Conservation (phyloP, 2,888 invertebrate genomes). For the Meganola albula region DNA sequence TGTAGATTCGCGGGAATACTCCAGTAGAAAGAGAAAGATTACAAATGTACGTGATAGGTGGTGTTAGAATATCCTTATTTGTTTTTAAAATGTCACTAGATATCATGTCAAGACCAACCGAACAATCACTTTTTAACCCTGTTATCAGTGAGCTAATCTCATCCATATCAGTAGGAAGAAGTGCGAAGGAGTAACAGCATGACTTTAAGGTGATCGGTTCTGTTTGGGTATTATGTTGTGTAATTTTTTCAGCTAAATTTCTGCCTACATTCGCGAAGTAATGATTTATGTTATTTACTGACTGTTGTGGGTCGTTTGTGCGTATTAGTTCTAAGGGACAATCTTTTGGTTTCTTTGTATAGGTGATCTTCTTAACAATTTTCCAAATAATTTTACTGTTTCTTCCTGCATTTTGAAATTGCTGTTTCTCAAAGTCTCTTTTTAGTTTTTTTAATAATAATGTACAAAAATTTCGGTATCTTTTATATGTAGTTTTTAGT, state of each 20-base stretch:
- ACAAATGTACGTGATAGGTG: conserved; percentile 4
- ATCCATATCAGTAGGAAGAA: conserved; percentile 1
- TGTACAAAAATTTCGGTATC: conserved; percentile 3
- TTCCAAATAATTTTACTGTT: conserved; percentile 3
- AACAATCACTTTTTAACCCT: conserved; percentile 2
- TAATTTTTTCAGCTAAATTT: background rate
- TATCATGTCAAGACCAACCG: background rate
- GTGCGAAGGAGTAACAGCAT: conserved; percentile 1
- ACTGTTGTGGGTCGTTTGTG: background rate
- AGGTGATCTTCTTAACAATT: background rate
- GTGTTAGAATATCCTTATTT: conserved; percentile 3
- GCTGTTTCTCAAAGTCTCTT: conserved; percentile 1
- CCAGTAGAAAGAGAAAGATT: no score
- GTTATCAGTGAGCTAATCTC: background rate
- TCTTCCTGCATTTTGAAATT: background rate
- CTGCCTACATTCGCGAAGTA: conserved; percentile 2
- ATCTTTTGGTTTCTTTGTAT: background rate
- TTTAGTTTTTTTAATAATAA: conserved; percentile 1
- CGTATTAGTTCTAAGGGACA: background rate
- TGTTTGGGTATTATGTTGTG: background rate
- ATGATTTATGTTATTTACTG: background rate
- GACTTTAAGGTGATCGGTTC: background rate
- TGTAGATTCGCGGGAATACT: conserved; percentile 1
- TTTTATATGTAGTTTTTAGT: background rate
- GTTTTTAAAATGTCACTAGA: conserved; percentile 2